A percentile compares a stretch with the other conserved stretches of the same genome.
Evolutionary conservation across 2,113 vertebrate species (phyloP).

Genomic region (Glaucidium brasilianum): DNA sequence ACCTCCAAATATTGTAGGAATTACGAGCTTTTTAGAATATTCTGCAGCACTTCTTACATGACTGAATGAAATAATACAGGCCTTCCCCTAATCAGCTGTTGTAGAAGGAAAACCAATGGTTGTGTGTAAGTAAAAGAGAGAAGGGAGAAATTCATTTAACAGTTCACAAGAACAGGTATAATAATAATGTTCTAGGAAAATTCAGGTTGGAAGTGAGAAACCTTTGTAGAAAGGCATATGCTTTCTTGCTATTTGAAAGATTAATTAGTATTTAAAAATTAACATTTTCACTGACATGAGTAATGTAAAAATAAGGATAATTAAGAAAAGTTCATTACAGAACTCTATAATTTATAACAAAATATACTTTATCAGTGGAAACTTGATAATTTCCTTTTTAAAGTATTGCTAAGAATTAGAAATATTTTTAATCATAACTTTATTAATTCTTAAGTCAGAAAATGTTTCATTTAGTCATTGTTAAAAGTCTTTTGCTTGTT

Average conservation of each 20-base stretch:
- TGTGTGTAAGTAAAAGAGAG: neutral
- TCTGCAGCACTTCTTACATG: neutral
- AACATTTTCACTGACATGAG: neutral
- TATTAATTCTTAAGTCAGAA: neutral
- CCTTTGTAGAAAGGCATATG: neutral
- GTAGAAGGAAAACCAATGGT: neutral
- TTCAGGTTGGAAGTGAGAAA: neutral
- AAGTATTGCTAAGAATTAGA: neutral
- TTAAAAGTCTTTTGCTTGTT: neutral
- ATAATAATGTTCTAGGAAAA: neutral
- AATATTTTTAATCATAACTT: neutral
- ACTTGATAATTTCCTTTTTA: neutral
- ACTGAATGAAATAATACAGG: neutral
- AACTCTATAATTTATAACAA: neutral
- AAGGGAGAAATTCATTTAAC: neutral
- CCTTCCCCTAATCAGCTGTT: neutral
- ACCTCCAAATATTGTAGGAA: conserved; percentile 3
- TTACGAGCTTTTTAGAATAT: neutral
- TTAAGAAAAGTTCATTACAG: neutral
- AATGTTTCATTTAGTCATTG: neutral
- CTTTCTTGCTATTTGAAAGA: neutral
- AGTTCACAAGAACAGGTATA: neutral
- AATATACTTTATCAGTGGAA: neutral
- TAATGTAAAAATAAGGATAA: neutral
- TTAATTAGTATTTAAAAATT: neutral